A percentile compares a stretch with the other conserved stretches of the same genome.
These are phyloP conservation scores for Gnatocerus cornutus DNA, from an alignment of 2,888 invertebrate species.

Conservation along the genomic window DNA sequence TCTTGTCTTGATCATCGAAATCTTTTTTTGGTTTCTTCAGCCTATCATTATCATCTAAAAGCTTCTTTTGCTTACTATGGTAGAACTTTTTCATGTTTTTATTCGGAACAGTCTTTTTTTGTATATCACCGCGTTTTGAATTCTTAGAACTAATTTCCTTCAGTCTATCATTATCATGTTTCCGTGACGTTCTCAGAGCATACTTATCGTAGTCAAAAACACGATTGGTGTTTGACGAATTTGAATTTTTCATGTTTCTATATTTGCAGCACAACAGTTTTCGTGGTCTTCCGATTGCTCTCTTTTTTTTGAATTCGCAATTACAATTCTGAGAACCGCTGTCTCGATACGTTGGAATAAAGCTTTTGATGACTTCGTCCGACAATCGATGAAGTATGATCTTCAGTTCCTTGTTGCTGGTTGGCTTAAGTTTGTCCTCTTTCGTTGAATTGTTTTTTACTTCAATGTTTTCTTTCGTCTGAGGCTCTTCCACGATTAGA, in stretches of 20 bases:
- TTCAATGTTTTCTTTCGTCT: background rate
- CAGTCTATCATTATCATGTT: constrained; percentile 27
- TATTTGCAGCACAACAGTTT: constrained; percentile 41
- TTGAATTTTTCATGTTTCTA: constrained; percentile 7
- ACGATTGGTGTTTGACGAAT: constrained; percentile 8
- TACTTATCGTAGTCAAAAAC: constrained; percentile 31
- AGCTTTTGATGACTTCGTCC: constrained; percentile 42
- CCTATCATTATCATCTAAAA: constrained; percentile 29
- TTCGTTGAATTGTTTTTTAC: background rate
- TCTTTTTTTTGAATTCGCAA: constrained; percentile 21
- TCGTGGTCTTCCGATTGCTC: constrained; percentile 16
- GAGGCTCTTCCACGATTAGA: constrained; percentile 49
- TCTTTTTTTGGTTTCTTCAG: constrained; percentile 39
- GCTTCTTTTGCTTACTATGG: constrained; percentile 12
- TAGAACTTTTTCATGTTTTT: constrained; percentile 19
- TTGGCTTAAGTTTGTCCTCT: constrained; percentile 8
- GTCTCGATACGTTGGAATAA: constrained; percentile 32
- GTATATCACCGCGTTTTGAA: constrained; percentile 12
- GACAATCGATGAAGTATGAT: constrained; percentile 40
- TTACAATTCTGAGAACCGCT: constrained; percentile 22
- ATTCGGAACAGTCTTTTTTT: constrained; percentile 26
- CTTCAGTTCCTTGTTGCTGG: constrained; percentile 42
- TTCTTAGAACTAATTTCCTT: constrained; percentile 32
- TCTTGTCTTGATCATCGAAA: constrained; percentile 29
- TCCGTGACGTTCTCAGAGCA: constrained; percentile 17